A percentile compares a stretch with the other conserved stretches of the same genome.
Conservation (phyloP, 2,113 vertebrate genomes). For the Regulus satrapa region DNA sequence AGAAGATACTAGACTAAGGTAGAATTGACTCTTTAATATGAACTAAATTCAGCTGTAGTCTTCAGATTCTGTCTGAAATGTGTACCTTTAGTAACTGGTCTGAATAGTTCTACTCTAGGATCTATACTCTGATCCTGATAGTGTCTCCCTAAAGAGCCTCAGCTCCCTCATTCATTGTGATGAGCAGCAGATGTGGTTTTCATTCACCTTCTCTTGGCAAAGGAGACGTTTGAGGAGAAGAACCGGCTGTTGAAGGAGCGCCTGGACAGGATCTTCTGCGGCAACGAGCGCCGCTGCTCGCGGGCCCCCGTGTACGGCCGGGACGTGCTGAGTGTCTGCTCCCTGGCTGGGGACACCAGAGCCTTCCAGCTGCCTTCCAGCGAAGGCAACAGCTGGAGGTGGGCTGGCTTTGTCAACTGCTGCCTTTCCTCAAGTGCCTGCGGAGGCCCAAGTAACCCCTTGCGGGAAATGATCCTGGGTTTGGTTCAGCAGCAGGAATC, state of each 20-base stretch:
- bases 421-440: slow-evolving; percentile 14
- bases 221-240: slow-evolving; percentile 88
- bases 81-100: background rate
- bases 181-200: background rate
- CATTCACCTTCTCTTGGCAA: background rate
- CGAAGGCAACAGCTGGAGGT: slow-evolving; percentile 70
- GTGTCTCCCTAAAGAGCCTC: background rate
- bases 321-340: slow-evolving; percentile 82
- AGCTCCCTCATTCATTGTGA: background rate
- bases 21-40: background rate
- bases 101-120: background rate
- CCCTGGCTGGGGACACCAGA: slow-evolving; percentile 32
- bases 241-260: slow-evolving; percentile 83
- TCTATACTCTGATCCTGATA: background rate
- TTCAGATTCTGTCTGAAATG: background rate
- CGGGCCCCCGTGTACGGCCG: slow-evolving; percentile 84
- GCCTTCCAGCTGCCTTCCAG: background rate
- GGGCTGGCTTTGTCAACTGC: slow-evolving; percentile 79
- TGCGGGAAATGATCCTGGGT: slow-evolving; percentile 72
- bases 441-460: background rate
- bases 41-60: background rate
- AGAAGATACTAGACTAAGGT: background rate
- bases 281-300: slow-evolving; percentile 86
- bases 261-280: slow-evolving; percentile 78
- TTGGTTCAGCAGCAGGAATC: slow-evolving; percentile 62